phyloP scores from a whole-genome alignment of 2,888 invertebrate genomes.

The Argyresthia goedartella region DNA sequence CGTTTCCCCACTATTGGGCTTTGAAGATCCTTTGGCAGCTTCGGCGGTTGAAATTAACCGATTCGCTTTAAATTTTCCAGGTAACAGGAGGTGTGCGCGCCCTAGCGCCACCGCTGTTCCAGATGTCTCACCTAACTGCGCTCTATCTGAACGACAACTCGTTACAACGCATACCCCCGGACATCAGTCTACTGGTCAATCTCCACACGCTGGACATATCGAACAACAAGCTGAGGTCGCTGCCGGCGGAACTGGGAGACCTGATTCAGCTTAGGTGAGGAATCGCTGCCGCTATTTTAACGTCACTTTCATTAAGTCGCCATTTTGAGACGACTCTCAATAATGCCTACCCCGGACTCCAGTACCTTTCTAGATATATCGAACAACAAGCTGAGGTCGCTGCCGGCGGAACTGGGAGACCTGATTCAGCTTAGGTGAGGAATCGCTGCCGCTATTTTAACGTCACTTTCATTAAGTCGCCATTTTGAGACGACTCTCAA shows the following conservation, averaged over 20 bases:
- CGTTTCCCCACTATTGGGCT: no score
- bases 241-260: slow-evolving; percentile 97
- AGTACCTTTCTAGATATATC: slow-evolving; percentile 91
- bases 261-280: slow-evolving; percentile 90
- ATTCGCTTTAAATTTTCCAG: slow-evolving; percentile 40
- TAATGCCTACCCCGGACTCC: slow-evolving; percentile 83
- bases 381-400: slow-evolving; percentile 92
- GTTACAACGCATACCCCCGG: slow-evolving; percentile 90
- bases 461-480: not conserved
- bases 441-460: not conserved
- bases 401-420: slow-evolving; percentile 86
- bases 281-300: not conserved
- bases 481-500: not conserved
- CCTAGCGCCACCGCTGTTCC: slow-evolving; percentile 92
- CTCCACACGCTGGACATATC: slow-evolving; percentile 93
- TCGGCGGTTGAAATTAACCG: no score
- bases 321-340: not conserved
- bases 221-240: slow-evolving; percentile 92
- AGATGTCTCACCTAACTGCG: slow-evolving; percentile 91
- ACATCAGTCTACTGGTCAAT: slow-evolving; percentile 88
- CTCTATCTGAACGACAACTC: slow-evolving; percentile 97
- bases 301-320: not conserved
- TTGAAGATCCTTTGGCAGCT: no score
- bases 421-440: slow-evolving; percentile 77
- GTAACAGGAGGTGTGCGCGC: slow-evolving; percentile 95